phyloP scores from a whole-genome alignment of 1,140 invertebrate genomes.

The Caenorhabditis brenneri region DNA sequence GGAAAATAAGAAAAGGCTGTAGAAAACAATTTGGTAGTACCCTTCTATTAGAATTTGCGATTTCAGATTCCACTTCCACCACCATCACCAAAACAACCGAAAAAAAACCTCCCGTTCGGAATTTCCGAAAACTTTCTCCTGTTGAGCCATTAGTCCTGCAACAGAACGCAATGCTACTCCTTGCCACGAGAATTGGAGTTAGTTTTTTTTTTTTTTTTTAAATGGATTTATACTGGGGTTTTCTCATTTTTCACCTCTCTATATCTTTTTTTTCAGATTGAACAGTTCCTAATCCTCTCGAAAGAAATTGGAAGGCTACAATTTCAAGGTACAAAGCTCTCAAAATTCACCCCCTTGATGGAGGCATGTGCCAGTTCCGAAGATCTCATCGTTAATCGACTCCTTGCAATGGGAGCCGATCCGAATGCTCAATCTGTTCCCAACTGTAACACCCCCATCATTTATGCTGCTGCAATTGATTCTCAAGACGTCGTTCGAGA shows the following conservation, averaged over 20 bases:
- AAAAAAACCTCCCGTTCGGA: background rate
- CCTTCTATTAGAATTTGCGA: too few relatives aligned
- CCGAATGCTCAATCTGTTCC: constrained; percentile 99
- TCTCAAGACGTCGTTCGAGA: constrained; percentile 81
- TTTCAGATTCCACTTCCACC: background rate
- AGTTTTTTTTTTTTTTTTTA: background rate
- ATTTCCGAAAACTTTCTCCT: background rate
- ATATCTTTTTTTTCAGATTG: background rate
- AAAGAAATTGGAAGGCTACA: background rate
- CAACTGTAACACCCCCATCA: constrained; percentile 90
- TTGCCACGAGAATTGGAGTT: background rate
- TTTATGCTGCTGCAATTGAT: constrained; percentile 96
- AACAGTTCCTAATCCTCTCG: background rate
- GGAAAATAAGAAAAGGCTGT: background rate
- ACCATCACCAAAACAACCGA: background rate
- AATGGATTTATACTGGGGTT: too few relatives aligned
- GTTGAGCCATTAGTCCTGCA: background rate
- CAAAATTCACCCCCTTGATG: constrained; percentile 86
- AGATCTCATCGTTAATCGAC: constrained; percentile 83
- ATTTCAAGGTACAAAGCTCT: background rate
- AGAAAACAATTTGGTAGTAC: background rate
- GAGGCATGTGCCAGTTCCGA: constrained; percentile 96
- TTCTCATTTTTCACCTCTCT: too few relatives aligned
- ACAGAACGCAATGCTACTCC: constrained; percentile 15
- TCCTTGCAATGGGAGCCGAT: constrained; percentile 88